Evolutionary conservation across 2,113 vertebrate genomes (phyloP), one percentile per base, ranked within the genome.

Genomic region (Periophthalmodon schlosseri): DNA sequence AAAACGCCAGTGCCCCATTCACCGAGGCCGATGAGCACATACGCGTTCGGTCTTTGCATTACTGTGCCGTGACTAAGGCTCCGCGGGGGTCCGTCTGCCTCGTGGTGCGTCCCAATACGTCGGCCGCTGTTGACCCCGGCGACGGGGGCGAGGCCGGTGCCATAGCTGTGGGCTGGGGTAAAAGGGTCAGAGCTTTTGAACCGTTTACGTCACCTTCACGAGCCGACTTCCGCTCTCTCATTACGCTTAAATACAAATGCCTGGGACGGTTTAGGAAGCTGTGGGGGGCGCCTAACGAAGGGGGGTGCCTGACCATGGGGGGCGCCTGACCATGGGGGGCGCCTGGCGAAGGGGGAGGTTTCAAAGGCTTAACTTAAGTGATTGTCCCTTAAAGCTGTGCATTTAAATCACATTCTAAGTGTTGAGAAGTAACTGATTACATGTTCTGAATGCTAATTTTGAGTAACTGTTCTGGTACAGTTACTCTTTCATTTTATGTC

Each of bases 131-230:
- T 44, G 47, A 50, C 66, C 21, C 73, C 57, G 12, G 82, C 64
- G 81, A 86, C 74, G 70, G 64, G 82, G 75, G 76, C 74, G 63
- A 72, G 21, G 16, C 16, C 0, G 44, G 9, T 24, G 70, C 23
- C 82, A 75, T 72, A 66, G 60, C 68, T 72, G 5, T 33, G 75
- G 0, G 13, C n/a, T 67, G 72, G 76, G 71, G 65, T 78, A 74
- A 60, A 57, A 52, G 76, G 79, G 79, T 86, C 73, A 78, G 46
- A 80, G 78, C 77, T 75, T 63, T n/a, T 11, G 3, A 28, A 28
- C 28, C 1, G 1, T 3, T 28, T 28, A 28, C 3, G 3, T 28
- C 1, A 28, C 1, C 1, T 28, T 3, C 1, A 28, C 1, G 3
- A 28, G 28, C 3, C 1, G 3, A 28, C 1, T 50, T 74, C 69